Conservation (phyloP, 2,797 vertebrate genomes). For the Sebastes nivosus region DNA sequence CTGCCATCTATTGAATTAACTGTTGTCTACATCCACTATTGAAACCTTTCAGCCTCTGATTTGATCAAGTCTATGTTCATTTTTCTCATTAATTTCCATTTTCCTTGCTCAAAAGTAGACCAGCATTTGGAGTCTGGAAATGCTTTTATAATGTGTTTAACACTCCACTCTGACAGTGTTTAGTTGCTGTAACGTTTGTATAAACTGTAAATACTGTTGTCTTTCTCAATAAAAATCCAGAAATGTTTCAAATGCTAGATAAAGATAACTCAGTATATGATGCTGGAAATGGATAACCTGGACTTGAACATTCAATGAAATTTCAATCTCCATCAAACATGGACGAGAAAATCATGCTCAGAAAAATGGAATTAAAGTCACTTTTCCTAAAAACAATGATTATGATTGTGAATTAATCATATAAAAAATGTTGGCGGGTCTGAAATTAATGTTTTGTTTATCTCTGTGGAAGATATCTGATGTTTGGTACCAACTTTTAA, state of each 20-base stretch:
- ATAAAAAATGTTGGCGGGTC: too few relatives aligned
- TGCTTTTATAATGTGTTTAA: background rate
- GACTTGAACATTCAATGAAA: background rate
- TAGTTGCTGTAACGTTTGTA: background rate
- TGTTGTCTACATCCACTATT: background rate
- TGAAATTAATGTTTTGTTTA: too few relatives aligned
- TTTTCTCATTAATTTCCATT: background rate
- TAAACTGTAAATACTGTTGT: background rate
- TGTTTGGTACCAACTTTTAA: too few relatives aligned
- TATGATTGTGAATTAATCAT: too few relatives aligned
- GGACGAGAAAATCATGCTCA: background rate
- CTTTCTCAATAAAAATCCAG: background rate
- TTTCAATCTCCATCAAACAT: background rate
- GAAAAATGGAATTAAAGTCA: too few relatives aligned
- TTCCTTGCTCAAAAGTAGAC: background rate
- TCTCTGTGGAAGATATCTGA: too few relatives aligned
- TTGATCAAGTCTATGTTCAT: background rate
- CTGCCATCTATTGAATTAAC: conserved; percentile 53
- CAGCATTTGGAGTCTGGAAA: background rate
- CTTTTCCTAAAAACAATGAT: too few relatives aligned
- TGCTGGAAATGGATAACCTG: background rate
- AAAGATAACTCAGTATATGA: background rate
- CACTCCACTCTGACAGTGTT: background rate
- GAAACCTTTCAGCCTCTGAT: background rate
- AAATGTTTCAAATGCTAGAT: background rate